phyloP scores from a whole-genome alignment of 2,797 vertebrate genomes.

The Takifugu rubripes region DNA sequence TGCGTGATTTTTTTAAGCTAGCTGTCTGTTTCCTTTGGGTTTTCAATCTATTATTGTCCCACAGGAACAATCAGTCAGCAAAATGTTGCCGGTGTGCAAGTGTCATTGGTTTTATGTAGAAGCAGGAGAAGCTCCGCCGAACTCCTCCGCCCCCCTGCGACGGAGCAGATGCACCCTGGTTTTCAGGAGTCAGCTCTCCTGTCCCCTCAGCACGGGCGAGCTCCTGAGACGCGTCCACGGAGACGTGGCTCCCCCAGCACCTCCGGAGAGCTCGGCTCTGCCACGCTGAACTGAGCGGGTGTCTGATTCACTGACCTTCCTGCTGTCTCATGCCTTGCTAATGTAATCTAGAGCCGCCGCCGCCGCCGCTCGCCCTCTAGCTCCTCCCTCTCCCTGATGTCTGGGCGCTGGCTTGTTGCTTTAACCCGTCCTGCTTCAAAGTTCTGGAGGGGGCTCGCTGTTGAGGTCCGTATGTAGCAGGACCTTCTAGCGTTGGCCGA shows the following conservation, averaged over 20 bases:
- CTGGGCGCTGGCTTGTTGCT: neutral
- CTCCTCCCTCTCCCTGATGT: conserved; percentile 48
- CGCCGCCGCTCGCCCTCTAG: conserved; percentile 55
- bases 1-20: conserved; percentile 28
- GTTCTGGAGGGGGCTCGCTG: too few species aligned
- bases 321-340: conserved; percentile 82
- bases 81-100: conserved; percentile 25
- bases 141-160: conserved; percentile 39
- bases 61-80: conserved; percentile 37
- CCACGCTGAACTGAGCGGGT: conserved; percentile 64
- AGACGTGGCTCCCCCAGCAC: conserved; percentile 69
- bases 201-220: conserved; percentile 53
- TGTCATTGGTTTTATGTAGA: conserved; percentile 44
- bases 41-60: conserved; percentile 37
- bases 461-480: too few species aligned
- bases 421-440: neutral
- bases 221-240: conserved; percentile 62
- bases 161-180: conserved; percentile 45
- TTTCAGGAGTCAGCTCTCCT: conserved; percentile 64
- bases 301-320: conserved; percentile 81
- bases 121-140: conserved; percentile 39
- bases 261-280: conserved; percentile 54
- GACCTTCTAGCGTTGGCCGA: too few species aligned
- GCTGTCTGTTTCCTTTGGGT: conserved; percentile 30
- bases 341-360: conserved; percentile 79